Percentiles rank a stretch among this genome's conserved stretches.
Evolutionary conservation across 2,113 vertebrate genomes (phyloP).

Genomic region (Sebastes fasciatus): DNA sequence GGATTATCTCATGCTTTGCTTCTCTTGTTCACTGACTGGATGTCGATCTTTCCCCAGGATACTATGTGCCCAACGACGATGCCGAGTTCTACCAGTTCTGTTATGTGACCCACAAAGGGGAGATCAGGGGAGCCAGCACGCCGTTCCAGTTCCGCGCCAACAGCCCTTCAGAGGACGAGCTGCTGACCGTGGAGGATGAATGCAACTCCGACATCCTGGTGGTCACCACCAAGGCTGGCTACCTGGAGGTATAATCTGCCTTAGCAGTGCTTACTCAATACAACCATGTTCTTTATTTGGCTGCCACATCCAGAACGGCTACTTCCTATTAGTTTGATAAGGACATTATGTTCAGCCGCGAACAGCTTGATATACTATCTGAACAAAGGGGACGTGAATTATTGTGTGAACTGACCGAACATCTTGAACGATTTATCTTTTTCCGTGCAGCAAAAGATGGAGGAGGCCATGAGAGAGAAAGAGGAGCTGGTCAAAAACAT

Average conservation of each 20-base stretch:
- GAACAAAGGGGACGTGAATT: not conserved
- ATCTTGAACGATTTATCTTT: conserved; percentile 2
- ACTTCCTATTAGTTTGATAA: not conserved
- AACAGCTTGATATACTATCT: not conserved
- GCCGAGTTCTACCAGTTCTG: conserved; percentile 99
- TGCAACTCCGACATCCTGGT: conserved; percentile 97
- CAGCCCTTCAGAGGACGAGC: conserved; percentile 92
- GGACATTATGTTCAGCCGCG: not conserved
- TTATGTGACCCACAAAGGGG: conserved; percentile 97
- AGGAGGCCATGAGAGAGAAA: conserved; percentile 94
- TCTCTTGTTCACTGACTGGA: not conserved
- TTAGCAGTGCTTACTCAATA: not conserved
- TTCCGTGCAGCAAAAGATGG: conserved; percentile 91
- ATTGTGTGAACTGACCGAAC: not conserved
- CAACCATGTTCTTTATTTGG: not conserved
- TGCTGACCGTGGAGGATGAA: conserved; percentile 98
- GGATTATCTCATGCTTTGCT: not conserved
- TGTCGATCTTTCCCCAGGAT: conserved; percentile 82
- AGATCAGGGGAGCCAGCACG: conserved; percentile 98
- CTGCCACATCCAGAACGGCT: not conserved
- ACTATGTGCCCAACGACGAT: conserved; percentile 97
- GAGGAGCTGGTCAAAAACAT: conserved; percentile 90
- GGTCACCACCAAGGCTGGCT: conserved; percentile 96
- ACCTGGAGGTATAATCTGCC: conserved; percentile 89
- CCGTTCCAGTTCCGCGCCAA: conserved; percentile 96